phyloP scores from a whole-genome alignment of 2,888 invertebrate genomes.

The Volucella inflata region DNA sequence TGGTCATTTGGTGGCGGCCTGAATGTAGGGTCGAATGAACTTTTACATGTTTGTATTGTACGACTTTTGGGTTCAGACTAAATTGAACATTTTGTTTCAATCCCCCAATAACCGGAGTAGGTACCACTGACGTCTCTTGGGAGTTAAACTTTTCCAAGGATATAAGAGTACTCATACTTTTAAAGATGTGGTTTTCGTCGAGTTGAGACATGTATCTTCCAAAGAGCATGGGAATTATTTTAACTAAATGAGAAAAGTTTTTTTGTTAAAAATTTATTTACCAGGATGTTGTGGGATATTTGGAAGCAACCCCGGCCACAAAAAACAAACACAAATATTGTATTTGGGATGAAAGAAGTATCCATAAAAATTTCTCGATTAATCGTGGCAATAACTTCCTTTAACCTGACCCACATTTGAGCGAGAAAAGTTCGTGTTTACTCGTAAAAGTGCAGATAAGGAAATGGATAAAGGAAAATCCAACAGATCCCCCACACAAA shows the following conservation, averaged over 20 bases:
- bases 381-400: too few species aligned
- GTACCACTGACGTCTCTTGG: neutral
- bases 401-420: too few species aligned
- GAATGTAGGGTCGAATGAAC: neutral
- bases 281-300: neutral
- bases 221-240: neutral
- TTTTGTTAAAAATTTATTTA: neutral
- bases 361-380: too few species aligned
- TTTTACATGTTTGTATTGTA: neutral
- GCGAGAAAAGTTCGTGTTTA: too few species aligned
- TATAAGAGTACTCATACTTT: too few species aligned
- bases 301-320: too few species aligned
- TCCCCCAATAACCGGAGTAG: slow-evolving; percentile 1
- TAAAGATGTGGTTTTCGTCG: neutral
- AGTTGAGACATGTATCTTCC: neutral
- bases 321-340: too few species aligned
- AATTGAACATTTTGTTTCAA: slow-evolving; percentile 33
- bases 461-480: too few species aligned
- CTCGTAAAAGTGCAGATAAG: too few species aligned
- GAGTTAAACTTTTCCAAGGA: neutral
- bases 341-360: too few species aligned
- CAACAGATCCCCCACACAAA: too few species aligned
- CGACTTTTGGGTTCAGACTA: neutral
- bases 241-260: slow-evolving; percentile 15
- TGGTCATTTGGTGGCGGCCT: slow-evolving; percentile 49